Conservation (phyloP, 1,140 invertebrate species). For the Calliphora vicina region DNA sequence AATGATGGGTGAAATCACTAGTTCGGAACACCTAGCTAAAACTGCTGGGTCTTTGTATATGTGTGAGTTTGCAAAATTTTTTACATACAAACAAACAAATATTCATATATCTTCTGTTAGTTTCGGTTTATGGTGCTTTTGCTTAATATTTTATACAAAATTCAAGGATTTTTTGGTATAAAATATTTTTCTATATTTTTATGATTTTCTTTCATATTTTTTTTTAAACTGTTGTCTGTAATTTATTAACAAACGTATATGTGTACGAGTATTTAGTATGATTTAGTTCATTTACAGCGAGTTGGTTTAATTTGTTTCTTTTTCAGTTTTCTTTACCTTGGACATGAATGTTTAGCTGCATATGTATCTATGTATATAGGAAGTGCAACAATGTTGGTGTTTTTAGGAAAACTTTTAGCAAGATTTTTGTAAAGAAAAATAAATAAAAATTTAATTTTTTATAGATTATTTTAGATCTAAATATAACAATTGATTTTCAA, state of each 20-base stretch:
- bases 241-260: neutral
- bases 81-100: neutral
- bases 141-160: conserved; percentile 1
- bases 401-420: too few relatives aligned
- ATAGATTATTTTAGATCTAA: too few relatives aligned
- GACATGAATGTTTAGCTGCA: too few relatives aligned
- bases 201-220: neutral
- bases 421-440: too few relatives aligned
- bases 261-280: neutral
- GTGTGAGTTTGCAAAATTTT: too few relatives aligned
- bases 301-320: neutral
- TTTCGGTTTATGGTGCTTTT: conserved; percentile 1
- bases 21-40: too few relatives aligned
- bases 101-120: neutral
- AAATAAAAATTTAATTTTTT: too few relatives aligned
- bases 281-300: neutral
- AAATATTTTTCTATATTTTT: neutral
- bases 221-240: neutral
- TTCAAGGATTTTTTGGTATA: neutral
- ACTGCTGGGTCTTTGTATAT: neutral
- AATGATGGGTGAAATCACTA: too few relatives aligned
- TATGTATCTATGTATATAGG: too few relatives aligned
- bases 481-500: too few relatives aligned
- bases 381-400: too few relatives aligned
- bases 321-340: too few relatives aligned